phyloP scores from a whole-genome alignment of 2,113 vertebrate species.

The Thalassoma bifasciatum region DNA sequence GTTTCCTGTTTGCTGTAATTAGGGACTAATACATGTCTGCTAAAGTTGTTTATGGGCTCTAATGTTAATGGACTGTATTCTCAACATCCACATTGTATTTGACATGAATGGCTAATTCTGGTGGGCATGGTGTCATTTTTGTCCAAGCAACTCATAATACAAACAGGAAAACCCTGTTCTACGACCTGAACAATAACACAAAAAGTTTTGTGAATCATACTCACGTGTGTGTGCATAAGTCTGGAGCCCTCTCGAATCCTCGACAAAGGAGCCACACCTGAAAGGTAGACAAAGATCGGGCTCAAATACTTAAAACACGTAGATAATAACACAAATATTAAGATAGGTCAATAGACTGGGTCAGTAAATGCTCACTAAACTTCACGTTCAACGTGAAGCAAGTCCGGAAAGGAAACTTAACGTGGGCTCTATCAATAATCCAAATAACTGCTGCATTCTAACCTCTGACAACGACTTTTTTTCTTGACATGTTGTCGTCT shows the following conservation, averaged over 20 bases:
- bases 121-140: too few relatives aligned
- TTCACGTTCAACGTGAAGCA: not conserved
- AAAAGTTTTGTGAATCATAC: conserved; percentile 33
- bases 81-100: too few relatives aligned
- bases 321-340: not conserved
- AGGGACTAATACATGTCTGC: too few relatives aligned
- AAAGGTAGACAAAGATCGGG: not conserved
- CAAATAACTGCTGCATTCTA: not conserved
- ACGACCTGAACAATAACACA: not conserved
- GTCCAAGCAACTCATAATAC: not conserved
- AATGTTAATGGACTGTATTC: too few relatives aligned
- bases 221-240: conserved; percentile 69
- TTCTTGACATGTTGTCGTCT: conserved; percentile 36
- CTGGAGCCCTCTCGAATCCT: conserved; percentile 43
- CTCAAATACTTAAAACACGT: not conserved
- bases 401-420: conserved; percentile 33
- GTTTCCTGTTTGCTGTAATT: too few relatives aligned
- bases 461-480: conserved; percentile 34
- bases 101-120: not conserved
- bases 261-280: not conserved
- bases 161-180: not conserved
- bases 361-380: not conserved
- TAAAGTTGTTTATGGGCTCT: too few relatives aligned
- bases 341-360: too few relatives aligned
- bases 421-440: not conserved